Percentiles rank a stretch among this genome's conserved stretches.
Conservation (phyloP, 2,113 vertebrate species). For the Istiophorus platypterus region DNA sequence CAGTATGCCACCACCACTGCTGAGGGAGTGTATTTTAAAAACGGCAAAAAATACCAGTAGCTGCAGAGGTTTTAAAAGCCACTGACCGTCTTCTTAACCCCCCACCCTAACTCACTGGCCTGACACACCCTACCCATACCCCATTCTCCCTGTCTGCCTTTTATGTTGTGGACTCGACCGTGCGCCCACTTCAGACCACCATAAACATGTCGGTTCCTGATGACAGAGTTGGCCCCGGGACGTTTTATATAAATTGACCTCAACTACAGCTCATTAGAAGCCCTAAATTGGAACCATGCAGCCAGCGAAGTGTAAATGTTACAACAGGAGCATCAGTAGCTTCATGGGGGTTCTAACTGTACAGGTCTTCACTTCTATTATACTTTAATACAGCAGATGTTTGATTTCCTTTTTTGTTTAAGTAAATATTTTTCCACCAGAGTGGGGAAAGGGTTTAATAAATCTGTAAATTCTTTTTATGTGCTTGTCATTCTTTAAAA, state of each 20-base stretch:
- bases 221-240: constrained; percentile 85
- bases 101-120: constrained; percentile 61
- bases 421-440: background rate
- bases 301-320: constrained; percentile 78
- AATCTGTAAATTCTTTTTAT: constrained; percentile 1
- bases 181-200: constrained; percentile 87
- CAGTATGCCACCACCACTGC: constrained; percentile 72
- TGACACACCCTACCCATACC: constrained; percentile 82
- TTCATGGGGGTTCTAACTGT: constrained; percentile 59
- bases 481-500: background rate
- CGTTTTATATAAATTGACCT: constrained; percentile 87
- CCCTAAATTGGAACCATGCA: constrained; percentile 87
- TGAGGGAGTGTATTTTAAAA: constrained; percentile 77
- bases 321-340: constrained; percentile 57
- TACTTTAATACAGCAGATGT: background rate
- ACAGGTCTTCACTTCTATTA: constrained; percentile 28
- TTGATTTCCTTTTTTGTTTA: background rate
- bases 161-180: constrained; percentile 84
- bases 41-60: constrained; percentile 78
- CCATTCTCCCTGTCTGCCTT: constrained; percentile 76
- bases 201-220: constrained; percentile 87
- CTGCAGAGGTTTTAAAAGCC: constrained; percentile 80
- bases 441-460: background rate
- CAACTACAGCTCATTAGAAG: constrained; percentile 88
- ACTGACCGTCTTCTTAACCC: constrained; percentile 81